phyloP scores from a whole-genome alignment of 2,113 vertebrate genomes.

The Muntiacus reevesi region DNA sequence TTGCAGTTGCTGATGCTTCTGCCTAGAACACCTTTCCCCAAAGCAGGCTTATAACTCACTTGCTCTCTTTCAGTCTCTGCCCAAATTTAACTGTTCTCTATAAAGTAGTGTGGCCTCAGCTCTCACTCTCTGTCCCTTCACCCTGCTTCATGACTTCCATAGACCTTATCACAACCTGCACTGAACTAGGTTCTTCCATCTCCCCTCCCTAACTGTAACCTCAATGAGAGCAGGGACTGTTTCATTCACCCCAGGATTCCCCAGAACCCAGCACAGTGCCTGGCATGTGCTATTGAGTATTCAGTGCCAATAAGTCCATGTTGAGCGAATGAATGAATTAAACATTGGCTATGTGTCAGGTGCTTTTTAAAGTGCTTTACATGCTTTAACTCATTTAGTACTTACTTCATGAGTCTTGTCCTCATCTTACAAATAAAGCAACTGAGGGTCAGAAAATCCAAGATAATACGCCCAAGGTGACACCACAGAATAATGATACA shows the following conservation, averaged over 20 bases:
- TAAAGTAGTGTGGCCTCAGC: neutral
- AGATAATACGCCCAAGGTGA: neutral
- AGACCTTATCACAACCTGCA: neutral
- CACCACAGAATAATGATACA: neutral
- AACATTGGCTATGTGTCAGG: neutral
- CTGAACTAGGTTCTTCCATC: no score
- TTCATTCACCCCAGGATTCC: neutral
- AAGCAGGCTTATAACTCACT: neutral
- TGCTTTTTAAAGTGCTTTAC: neutral
- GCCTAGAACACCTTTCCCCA: neutral
- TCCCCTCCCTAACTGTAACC: neutral
- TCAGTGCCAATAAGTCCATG: neutral
- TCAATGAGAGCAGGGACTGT: neutral
- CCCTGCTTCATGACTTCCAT: neutral
- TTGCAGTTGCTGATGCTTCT: neutral
- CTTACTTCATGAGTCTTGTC: neutral
- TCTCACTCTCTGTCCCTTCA: neutral
- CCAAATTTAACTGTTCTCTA: neutral
- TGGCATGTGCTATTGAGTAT: neutral
- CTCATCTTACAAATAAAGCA: neutral
- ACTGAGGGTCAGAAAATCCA: neutral
- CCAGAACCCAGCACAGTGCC: neutral
- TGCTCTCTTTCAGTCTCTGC: neutral
- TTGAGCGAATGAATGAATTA: neutral
- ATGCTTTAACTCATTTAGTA: neutral